Percentiles rank a stretch among this genome's conserved stretches.
Evolutionary conservation across 2,888 invertebrate species (phyloP).

Genomic region (Troides oblongomaculatus): DNA sequence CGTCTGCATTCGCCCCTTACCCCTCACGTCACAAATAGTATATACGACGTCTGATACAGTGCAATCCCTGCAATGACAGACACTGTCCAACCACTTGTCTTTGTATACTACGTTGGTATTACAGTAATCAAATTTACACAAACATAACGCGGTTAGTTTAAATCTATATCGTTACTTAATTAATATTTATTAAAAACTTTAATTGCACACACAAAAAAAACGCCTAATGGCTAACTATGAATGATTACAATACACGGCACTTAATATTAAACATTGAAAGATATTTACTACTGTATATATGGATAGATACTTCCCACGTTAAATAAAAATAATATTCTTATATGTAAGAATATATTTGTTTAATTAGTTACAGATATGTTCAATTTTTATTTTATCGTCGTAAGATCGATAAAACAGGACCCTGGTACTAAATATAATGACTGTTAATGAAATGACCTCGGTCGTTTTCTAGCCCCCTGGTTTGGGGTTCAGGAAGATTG

Average conservation of each 20-base stretch:
- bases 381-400: not conserved
- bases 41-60: conserved; percentile 2
- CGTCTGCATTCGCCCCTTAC: not conserved
- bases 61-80: conserved; percentile 15
- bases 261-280: not conserved
- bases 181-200: too few relatives aligned
- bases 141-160: too few relatives aligned
- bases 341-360: not conserved
- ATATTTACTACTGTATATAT: too few relatives aligned
- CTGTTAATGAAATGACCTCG: conserved; percentile 5
- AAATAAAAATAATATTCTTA: not conserved
- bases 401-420: not conserved
- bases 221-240: not conserved
- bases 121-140: too few relatives aligned
- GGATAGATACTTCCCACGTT: too few relatives aligned
- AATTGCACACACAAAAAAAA: too few relatives aligned
- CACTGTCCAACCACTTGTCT: conserved; percentile 3
- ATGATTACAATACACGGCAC: not conserved
- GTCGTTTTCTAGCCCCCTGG: conserved; percentile 2
- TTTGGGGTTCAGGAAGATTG: conserved; percentile 3
- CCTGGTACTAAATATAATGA: conserved; percentile 3
- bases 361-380: not conserved
- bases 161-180: too few relatives aligned
- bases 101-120: not conserved
- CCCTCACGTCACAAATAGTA: not conserved